A percentile compares a stretch with the other conserved stretches of the same genome.
Evolutionary conservation across 2,113 vertebrate genomes (phyloP).

Genomic region (Alaudala cheleensis): DNA sequence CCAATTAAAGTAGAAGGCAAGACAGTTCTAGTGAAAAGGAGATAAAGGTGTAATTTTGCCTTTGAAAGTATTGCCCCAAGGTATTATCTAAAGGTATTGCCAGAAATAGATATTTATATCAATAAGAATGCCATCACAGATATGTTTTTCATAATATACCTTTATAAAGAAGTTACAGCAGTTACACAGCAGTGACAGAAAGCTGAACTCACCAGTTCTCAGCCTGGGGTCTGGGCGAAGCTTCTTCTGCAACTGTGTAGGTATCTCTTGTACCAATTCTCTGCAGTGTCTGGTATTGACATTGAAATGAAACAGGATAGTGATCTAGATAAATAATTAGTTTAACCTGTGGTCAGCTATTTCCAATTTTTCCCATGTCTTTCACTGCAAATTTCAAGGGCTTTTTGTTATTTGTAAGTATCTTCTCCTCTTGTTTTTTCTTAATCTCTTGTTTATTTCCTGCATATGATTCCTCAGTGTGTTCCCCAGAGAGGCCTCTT

Average conservation of each 20-base stretch:
- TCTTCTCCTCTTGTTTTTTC: neutral
- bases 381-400: neutral
- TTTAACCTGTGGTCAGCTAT: neutral
- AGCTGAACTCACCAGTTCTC: neutral
- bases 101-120: slow-evolving; percentile 2
- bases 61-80: neutral
- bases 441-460: neutral
- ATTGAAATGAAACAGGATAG: neutral
- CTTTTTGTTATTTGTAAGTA: neutral
- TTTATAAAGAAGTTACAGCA: neutral
- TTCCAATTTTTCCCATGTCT: neutral
- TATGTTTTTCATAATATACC: neutral
- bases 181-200: neutral
- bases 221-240: neutral
- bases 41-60: neutral
- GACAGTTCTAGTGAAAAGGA: neutral
- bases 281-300: neutral
- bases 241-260: neutral
- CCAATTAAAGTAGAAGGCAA: slow-evolving; percentile 22
- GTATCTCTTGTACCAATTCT: neutral
- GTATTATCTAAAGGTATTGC: neutral
- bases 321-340: neutral
- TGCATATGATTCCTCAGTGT: neutral
- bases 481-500: neutral
- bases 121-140: neutral